phyloP scores from a whole-genome alignment of 2,797 vertebrate species.

The Acanthurus leucopareius region DNA sequence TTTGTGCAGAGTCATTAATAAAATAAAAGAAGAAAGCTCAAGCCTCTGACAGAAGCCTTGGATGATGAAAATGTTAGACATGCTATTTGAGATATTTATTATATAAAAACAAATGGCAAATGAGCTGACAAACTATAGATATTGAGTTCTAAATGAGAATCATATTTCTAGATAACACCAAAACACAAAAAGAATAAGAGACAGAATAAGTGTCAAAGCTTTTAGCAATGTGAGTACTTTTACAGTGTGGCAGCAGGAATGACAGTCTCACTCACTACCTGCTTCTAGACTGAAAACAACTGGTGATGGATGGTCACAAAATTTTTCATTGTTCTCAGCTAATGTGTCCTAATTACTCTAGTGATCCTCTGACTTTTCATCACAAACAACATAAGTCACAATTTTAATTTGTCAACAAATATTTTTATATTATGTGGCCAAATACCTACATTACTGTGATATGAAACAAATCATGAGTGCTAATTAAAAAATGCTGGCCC shows the following conservation, averaged over 20 bases:
- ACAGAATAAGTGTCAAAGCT: not conserved
- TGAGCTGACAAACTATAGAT: not conserved
- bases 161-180: not conserved
- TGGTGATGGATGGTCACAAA: too few relatives aligned
- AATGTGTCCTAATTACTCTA: not conserved
- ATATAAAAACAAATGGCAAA: not conserved
- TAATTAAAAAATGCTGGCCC: not conserved
- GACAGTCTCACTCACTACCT: not conserved
- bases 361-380: not conserved
- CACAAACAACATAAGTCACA: not conserved
- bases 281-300: not conserved
- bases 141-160: not conserved
- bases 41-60: not conserved
- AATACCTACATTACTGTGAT: not conserved
- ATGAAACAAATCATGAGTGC: too few relatives aligned
- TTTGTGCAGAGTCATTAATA: not conserved
- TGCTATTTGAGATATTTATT: not conserved
- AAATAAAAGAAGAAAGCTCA: not conserved
- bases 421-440: not conserved
- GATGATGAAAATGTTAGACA: not conserved
- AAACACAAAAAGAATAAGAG: not conserved
- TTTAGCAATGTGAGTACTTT: not conserved
- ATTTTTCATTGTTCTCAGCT: not conserved
- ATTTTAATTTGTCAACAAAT: too few relatives aligned
- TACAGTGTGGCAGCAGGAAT: too few relatives aligned